phyloP scores from a whole-genome alignment of 2,113 vertebrate species.

The Clarias magur region DNA sequence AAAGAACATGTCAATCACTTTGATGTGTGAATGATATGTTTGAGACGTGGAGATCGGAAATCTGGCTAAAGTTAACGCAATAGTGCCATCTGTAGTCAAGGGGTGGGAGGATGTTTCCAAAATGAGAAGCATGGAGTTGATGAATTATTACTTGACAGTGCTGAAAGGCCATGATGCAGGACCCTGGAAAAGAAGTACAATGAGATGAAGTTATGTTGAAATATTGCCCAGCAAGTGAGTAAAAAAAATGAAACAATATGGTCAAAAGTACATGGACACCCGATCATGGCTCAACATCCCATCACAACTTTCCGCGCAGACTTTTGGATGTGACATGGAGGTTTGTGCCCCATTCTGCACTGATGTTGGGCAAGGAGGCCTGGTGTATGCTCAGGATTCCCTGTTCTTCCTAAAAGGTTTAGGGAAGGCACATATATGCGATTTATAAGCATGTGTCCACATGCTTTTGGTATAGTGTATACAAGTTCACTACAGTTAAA shows the following conservation, averaged over 20 bases:
- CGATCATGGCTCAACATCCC: background rate
- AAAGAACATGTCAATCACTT: constrained; percentile 62
- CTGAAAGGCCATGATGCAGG: background rate
- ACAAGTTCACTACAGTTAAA: background rate
- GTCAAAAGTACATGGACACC: background rate
- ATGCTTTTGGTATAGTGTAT: background rate
- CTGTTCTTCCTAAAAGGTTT: background rate
- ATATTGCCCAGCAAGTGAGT: background rate
- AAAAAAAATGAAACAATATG: background rate
- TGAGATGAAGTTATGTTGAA: background rate
- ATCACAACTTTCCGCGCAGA: background rate
- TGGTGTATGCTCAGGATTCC: background rate
- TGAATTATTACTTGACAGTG: background rate
- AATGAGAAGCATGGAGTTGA: background rate
- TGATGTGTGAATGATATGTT: constrained; percentile 57
- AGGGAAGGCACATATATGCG: background rate
- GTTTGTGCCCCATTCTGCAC: background rate
- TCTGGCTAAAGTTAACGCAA: constrained; percentile 63
- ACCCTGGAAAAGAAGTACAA: background rate
- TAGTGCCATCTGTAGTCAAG: constrained; percentile 75
- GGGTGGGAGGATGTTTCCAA: constrained; percentile 49
- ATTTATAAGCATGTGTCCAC: background rate
- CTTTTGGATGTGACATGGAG: background rate
- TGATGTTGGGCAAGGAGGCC: background rate
- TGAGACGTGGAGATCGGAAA: constrained; percentile 27